Conservation (phyloP, 1,140 invertebrate genomes). For the Drosophila burlai region DNA sequence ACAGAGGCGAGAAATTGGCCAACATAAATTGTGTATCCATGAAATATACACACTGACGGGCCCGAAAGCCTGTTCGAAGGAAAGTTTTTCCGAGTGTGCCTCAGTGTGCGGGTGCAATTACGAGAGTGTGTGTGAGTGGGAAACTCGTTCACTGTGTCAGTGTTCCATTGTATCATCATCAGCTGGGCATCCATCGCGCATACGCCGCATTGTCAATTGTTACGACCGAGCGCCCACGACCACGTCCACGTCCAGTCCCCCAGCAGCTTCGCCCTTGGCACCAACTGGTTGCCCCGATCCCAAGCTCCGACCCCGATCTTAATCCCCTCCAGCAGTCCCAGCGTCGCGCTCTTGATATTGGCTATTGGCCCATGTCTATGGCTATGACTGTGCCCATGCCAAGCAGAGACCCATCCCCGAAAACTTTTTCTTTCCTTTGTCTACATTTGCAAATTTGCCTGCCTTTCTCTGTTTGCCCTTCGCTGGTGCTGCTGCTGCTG, state of each 20-base stretch:
- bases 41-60: constrained; percentile 66
- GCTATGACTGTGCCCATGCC: constrained; percentile 2
- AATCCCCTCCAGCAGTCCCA: constrained; percentile 29
- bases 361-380: constrained; percentile 65
- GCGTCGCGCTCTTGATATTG: constrained; percentile 74
- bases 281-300: constrained; percentile 55
- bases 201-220: constrained; percentile 79
- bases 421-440: constrained; percentile 38
- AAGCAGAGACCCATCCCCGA: constrained; percentile 9
- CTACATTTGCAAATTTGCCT: constrained; percentile 65
- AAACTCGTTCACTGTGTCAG: constrained; percentile 83
- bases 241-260: constrained; percentile 6
- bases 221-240: constrained; percentile 24
- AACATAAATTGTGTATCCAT: constrained; percentile 83
- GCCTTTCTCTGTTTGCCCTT: constrained; percentile 52
- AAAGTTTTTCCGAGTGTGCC: constrained; percentile 42
- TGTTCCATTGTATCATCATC: constrained; percentile 69
- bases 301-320: constrained; percentile 52
- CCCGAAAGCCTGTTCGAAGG: constrained; percentile 44
- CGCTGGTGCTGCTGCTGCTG: constrained; percentile 13
- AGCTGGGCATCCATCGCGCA: constrained; percentile 74
- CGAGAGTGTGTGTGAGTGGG: constrained; percentile 20
- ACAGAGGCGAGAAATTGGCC: constrained; percentile 61
- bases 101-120: constrained; percentile 28
- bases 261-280: constrained; percentile 62